These are phyloP conservation scores for Leptestheria dahalacensis DNA, from an alignment of 1,140 invertebrate genomes.

Conservation along the genomic window DNA sequence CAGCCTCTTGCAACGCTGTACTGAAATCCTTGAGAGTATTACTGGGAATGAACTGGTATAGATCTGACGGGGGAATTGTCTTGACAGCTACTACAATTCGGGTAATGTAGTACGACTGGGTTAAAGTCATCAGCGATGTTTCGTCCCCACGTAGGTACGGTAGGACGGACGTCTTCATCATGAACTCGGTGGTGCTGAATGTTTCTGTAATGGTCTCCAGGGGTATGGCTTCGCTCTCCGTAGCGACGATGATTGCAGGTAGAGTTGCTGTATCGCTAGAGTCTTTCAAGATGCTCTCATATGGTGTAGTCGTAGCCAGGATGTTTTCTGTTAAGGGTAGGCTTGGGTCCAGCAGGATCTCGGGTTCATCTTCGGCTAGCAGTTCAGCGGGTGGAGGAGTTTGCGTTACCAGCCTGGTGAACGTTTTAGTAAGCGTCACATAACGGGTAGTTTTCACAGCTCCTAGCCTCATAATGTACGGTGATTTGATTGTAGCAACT, in stretches of 20 bases:
- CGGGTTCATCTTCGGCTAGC: slow-evolving; percentile 1
- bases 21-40: slow-evolving; percentile 79
- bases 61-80: slow-evolving; percentile 68
- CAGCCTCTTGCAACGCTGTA: slow-evolving; percentile 65
- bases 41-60: slow-evolving; percentile 68
- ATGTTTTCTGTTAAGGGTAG: slow-evolving; percentile 67
- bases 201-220: slow-evolving; percentile 77
- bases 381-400: slow-evolving; percentile 39
- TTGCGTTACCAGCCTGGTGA: slow-evolving; percentile 29
- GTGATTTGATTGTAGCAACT: slow-evolving; percentile 75
- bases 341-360: slow-evolving; percentile 10
- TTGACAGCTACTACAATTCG: slow-evolving; percentile 71
- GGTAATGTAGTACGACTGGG: slow-evolving; percentile 75
- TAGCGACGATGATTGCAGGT: slow-evolving; percentile 55
- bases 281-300: slow-evolving; percentile 24
- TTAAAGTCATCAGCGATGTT: slow-evolving; percentile 44
- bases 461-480: slow-evolving; percentile 75
- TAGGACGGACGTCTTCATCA: slow-evolving; percentile 71
- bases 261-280: slow-evolving; percentile 47
- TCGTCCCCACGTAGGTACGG: slow-evolving; percentile 50
- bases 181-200: slow-evolving; percentile 70
- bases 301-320: slow-evolving; percentile 50
- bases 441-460: slow-evolving; percentile 63
- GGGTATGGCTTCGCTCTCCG: slow-evolving; percentile 53
- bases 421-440: slow-evolving; percentile 26